Evolutionary conservation across 2,888 invertebrate genomes (phyloP).

Genomic region (Oligia strigilis): DNA sequence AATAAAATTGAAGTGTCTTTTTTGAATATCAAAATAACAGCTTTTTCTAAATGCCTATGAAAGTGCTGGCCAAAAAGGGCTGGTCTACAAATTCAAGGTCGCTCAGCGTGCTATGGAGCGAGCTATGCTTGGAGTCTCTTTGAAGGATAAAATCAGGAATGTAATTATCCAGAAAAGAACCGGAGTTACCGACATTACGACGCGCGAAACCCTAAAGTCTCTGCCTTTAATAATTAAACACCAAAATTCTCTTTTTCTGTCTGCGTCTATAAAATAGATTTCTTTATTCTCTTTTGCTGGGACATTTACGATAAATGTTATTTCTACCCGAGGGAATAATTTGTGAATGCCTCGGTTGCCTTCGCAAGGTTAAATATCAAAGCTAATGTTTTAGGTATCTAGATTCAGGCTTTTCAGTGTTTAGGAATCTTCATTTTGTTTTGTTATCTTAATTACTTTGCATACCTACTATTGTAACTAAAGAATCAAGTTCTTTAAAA

Average conservation of each 20-base stretch:
- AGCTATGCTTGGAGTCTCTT: too few species aligned
- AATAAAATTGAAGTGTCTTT: too few species aligned
- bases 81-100: too few species aligned
- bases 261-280: neutral
- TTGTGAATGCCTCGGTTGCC: slow-evolving; percentile 8
- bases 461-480: too few species aligned
- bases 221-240: slow-evolving; percentile 37
- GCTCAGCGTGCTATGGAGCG: too few species aligned
- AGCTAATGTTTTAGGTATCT: neutral
- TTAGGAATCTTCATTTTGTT: neutral
- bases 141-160: too few species aligned
- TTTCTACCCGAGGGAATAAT: slow-evolving; percentile 32
- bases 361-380: slow-evolving; percentile 13
- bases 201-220: slow-evolving; percentile 2
- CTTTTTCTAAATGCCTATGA: too few species aligned
- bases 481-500: neutral
- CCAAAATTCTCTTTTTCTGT: slow-evolving; percentile 25
- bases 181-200: too few species aligned
- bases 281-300: slow-evolving; percentile 8
- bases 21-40: too few species aligned
- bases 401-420: neutral
- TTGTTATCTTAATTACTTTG: too few species aligned
- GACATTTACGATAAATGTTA: slow-evolving; percentile 33
- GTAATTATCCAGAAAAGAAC: too few species aligned
- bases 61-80: too few species aligned